These are phyloP conservation scores for Excalfactoria chinensis DNA, from an alignment of 2,113 vertebrate species.

Conservation along the genomic window DNA sequence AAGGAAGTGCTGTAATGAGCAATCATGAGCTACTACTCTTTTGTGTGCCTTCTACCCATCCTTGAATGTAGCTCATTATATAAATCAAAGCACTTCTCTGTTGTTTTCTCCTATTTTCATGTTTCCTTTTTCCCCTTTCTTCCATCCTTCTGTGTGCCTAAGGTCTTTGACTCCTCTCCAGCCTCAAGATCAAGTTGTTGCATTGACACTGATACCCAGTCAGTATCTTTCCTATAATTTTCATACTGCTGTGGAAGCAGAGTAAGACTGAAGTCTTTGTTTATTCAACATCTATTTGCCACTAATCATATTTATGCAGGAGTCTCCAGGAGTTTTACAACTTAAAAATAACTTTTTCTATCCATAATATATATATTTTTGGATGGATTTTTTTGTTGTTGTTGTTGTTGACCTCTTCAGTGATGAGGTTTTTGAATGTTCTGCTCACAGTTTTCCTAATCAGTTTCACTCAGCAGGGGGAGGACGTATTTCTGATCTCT, in stretches of 20 bases:
- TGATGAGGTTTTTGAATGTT: background rate
- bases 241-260: background rate
- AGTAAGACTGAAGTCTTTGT: background rate
- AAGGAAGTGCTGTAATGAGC: background rate
- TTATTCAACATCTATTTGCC: background rate
- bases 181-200: background rate
- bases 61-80: background rate
- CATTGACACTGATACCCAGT: background rate
- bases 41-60: background rate
- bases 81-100: background rate
- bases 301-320: background rate
- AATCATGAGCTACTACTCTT: background rate
- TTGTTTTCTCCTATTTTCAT: background rate
- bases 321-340: background rate
- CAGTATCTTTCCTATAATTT: background rate
- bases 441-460: background rate
- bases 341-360: background rate
- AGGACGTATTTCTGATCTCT: background rate
- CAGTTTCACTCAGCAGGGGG: background rate
- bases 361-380: background rate
- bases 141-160: background rate
- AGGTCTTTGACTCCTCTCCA: background rate
- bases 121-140: background rate
- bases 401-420: background rate
- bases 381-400: background rate